These are phyloP conservation scores for Homarus gammarus DNA, from an alignment of 2,888 invertebrate genomes.

Conservation along the genomic window DNA sequence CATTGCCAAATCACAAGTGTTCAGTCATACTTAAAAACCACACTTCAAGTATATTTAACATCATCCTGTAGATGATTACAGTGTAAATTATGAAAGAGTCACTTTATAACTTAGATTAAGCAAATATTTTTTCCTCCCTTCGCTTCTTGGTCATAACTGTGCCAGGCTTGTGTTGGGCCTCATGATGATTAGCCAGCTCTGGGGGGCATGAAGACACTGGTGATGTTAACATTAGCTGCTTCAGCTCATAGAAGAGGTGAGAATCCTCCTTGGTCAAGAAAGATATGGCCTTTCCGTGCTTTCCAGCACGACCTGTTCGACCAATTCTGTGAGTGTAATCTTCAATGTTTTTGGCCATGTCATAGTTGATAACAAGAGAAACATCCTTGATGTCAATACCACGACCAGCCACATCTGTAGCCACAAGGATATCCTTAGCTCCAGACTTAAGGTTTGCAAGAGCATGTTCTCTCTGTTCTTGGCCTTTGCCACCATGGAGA, in stretches of 20 bases:
- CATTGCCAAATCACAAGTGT: no score
- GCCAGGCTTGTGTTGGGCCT: slow-evolving; percentile 98
- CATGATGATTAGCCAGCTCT: slow-evolving; percentile 98
- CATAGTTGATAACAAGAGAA: slow-evolving; percentile 99
- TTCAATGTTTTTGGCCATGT: slow-evolving; percentile 99
- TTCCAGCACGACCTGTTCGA: slow-evolving; percentile 89
- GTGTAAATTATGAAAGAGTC: no score
- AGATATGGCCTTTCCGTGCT: slow-evolving; percentile 96
- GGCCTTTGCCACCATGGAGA: slow-evolving; percentile 99
- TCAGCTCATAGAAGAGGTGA: slow-evolving; percentile 96
- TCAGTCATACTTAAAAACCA: no score
- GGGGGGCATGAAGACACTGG: slow-evolving; percentile 97
- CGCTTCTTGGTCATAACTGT: slow-evolving; percentile 93
- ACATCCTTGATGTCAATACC: slow-evolving; percentile 99
- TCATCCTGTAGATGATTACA: no score
- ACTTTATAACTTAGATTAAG: slow-evolving; percentile 81
- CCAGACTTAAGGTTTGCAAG: slow-evolving; percentile 96
- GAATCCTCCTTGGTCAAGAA: slow-evolving; percentile 99
- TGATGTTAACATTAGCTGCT: slow-evolving; percentile 91
- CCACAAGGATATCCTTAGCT: slow-evolving; percentile 97
- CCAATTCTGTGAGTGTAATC: slow-evolving; percentile 78
- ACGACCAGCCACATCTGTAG: slow-evolving; percentile 99
- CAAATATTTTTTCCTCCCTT: slow-evolving; percentile 96
- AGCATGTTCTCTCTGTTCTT: slow-evolving; percentile 99
- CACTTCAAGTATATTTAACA: no score